phyloP scores from a whole-genome alignment of 2,888 invertebrate genomes.

The Nephrotoma guestfalica region DNA sequence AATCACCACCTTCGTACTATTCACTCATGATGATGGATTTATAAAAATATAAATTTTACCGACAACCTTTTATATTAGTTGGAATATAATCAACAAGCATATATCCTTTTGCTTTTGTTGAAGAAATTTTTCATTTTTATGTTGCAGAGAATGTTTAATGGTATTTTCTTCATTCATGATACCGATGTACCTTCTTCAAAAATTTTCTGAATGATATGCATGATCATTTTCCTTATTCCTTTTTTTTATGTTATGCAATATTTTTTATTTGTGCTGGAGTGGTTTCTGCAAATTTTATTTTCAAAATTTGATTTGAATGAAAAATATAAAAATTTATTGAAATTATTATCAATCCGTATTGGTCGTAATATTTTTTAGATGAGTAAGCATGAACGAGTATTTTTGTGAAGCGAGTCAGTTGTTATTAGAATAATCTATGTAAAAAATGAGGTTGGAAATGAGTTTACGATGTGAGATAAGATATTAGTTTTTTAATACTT shows the following conservation, averaged over 20 bases:
- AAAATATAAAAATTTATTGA: not conserved
- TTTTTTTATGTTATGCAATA: not conserved
- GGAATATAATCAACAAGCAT: not conserved
- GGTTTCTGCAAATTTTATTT: not conserved
- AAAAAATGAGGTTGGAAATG: not conserved
- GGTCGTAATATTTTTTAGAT: not conserved
- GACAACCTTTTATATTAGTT: not conserved
- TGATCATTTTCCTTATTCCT: not conserved
- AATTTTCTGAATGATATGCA: not conserved
- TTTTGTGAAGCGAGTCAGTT: not conserved
- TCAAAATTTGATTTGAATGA: not conserved
- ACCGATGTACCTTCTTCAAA: not conserved
- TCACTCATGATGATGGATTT: not conserved
- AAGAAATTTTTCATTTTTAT: not conserved
- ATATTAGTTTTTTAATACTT: not conserved
- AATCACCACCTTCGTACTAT: not conserved
- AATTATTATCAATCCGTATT: not conserved
- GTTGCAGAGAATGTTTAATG: not conserved
- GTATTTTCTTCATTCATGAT: not conserved
- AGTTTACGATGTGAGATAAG: not conserved
- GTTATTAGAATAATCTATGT: not conserved
- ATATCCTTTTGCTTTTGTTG: not conserved
- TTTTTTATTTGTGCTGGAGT: not conserved
- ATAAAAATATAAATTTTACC: not conserved
- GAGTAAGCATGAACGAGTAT: not conserved